A percentile compares a stretch with the other conserved stretches of the same genome.
Conservation (phyloP, 2,113 vertebrate genomes). For the Anhinga rufa region DNA sequence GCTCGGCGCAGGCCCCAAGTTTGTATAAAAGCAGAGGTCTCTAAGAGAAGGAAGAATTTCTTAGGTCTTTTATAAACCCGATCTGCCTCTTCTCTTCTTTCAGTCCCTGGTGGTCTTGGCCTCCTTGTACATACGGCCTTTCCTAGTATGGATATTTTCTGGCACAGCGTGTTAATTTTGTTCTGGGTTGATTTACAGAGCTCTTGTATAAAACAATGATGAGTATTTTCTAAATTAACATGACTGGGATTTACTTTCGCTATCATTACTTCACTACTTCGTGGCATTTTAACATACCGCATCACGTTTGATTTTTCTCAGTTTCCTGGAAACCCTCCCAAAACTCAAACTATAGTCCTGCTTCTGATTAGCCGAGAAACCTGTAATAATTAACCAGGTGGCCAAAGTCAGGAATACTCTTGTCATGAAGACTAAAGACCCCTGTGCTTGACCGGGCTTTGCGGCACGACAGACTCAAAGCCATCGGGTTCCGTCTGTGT, state of each 20-base stretch:
- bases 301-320: not conserved
- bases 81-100: not conserved
- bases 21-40: not conserved
- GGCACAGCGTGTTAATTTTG: not conserved
- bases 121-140: not conserved
- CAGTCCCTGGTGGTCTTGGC: not conserved
- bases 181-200: not conserved
- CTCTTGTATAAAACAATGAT: not conserved
- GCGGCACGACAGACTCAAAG: not conserved
- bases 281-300: accelerated
- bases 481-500: accelerated
- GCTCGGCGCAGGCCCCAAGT: not conserved
- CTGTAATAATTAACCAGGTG: not conserved
- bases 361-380: not conserved
- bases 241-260: not conserved
- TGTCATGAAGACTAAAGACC: not conserved
- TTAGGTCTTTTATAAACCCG: not conserved
- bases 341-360: not conserved
- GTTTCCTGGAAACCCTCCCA: not conserved
- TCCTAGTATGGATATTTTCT: not conserved
- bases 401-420: not conserved
- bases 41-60: not conserved
- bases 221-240: not conserved
- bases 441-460: not conserved
- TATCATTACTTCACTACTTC: not conserved